Evolutionary conservation across 2,113 vertebrate genomes (phyloP).

Genomic region (Carassius auratus): DNA sequence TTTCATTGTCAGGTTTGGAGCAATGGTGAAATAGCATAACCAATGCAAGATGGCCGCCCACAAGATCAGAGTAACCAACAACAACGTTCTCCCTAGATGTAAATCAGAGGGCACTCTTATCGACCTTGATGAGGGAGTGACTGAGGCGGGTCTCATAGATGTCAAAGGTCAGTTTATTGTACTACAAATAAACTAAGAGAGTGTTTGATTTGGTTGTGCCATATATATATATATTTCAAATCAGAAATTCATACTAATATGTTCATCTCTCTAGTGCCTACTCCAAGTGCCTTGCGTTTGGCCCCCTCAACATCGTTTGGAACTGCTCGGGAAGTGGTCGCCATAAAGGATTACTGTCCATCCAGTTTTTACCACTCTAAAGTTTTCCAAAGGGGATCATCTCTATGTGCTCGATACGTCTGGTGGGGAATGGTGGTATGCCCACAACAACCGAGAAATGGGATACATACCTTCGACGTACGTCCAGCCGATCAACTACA

Average conservation of each 20-base stretch:
- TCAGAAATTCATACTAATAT: not conserved
- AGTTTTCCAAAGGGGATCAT: slow-evolving; percentile 93
- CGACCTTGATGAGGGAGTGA: slow-evolving; percentile 82
- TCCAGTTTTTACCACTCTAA: slow-evolving; percentile 93
- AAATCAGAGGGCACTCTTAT: slow-evolving; percentile 92
- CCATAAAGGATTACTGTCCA: slow-evolving; percentile 94
- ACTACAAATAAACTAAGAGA: too few relatives aligned
- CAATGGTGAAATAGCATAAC: slow-evolving; percentile 52
- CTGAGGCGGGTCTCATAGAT: slow-evolving; percentile 80
- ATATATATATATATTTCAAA: not conserved
- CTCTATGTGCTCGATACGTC: slow-evolving; percentile 93
- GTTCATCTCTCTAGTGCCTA: slow-evolving; percentile 85
- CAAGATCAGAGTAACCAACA: slow-evolving; percentile 88
- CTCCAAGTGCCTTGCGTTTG: slow-evolving; percentile 90
- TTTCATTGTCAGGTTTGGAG: slow-evolving; percentile 33
- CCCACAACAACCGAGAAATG: slow-evolving; percentile 97
- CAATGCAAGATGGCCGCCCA: slow-evolving; percentile 86
- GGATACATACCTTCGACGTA: slow-evolving; percentile 95
- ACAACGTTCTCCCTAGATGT: slow-evolving; percentile 87
- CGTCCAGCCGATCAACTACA: slow-evolving; percentile 84
- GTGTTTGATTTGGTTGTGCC: not conserved
- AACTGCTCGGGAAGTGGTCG: slow-evolving; percentile 89
- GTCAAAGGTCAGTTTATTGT: slow-evolving; percentile 85
- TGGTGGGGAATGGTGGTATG: slow-evolving; percentile 96
- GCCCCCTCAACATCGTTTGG: slow-evolving; percentile 84